Conservation (phyloP, 2,113 vertebrate species). For the Muntiacus reevesi region DNA sequence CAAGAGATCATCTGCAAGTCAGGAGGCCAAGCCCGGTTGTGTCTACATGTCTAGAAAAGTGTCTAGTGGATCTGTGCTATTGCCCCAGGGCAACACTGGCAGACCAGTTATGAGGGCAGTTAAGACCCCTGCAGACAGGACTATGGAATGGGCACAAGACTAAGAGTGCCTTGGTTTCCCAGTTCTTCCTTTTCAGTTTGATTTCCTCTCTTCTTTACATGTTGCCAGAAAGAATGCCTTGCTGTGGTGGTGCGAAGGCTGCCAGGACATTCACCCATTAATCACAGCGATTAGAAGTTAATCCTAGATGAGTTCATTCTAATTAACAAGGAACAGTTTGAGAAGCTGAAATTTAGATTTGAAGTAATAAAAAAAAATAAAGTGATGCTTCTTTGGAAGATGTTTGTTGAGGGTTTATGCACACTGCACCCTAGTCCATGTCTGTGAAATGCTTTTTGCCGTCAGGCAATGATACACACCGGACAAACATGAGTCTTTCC, state of each 20-base stretch:
- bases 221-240: not conserved
- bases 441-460: not conserved
- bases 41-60: not conserved
- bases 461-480: not conserved
- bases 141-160: not conserved
- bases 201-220: not conserved
- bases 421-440: not conserved
- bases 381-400: not conserved
- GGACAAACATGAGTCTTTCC: not conserved
- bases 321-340: not conserved
- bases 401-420: not conserved
- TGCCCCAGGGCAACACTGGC: not conserved
- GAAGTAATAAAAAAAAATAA: not conserved
- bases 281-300: not conserved
- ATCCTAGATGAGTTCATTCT: not conserved
- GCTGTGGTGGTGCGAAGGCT: not conserved
- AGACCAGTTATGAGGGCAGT: not conserved
- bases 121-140: not conserved
- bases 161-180: not conserved
- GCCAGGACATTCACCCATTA: not conserved
- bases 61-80: not conserved
- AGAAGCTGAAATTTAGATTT: constrained; percentile 1
- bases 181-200: not conserved
- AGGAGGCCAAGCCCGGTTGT: not conserved
- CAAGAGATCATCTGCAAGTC: not conserved